Evolutionary conservation across 2,113 vertebrate genomes (phyloP).

Genomic region (Corythornis cristatus): DNA sequence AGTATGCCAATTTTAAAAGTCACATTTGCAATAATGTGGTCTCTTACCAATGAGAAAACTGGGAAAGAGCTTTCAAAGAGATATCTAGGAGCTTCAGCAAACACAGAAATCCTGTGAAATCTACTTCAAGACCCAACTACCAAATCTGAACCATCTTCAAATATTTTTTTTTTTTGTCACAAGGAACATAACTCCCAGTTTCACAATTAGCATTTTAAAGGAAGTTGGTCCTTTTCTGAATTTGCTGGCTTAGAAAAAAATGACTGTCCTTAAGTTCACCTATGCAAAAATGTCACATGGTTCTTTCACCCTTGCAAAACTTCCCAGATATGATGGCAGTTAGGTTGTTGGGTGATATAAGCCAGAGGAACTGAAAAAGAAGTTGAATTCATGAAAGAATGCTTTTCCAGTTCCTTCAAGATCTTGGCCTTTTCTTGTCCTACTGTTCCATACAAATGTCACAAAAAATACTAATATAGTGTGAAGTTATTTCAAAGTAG

Average conservation of each 20-base stretch:
- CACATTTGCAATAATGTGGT: not conserved
- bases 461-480: not conserved
- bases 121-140: not conserved
- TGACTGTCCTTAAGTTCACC: not conserved
- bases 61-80: not conserved
- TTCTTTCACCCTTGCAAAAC: not conserved
- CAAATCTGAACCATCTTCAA: not conserved
- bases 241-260: not conserved
- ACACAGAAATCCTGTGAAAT: not conserved
- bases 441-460: not conserved
- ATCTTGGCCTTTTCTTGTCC: not conserved
- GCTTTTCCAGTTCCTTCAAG: not conserved
- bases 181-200: not conserved
- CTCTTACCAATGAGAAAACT: not conserved
- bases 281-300: not conserved
- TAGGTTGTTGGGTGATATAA: no score
- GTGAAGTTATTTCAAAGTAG: not conserved
- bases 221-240: not conserved
- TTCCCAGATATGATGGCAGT: rapidly evolving
- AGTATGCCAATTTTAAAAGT: not conserved
- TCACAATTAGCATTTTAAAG: not conserved
- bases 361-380: not conserved
- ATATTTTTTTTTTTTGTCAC: not conserved
- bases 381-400: not conserved
- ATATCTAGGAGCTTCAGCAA: not conserved